Conservation (phyloP, 1,140 invertebrate species). For the Drosophila santomea region DNA sequence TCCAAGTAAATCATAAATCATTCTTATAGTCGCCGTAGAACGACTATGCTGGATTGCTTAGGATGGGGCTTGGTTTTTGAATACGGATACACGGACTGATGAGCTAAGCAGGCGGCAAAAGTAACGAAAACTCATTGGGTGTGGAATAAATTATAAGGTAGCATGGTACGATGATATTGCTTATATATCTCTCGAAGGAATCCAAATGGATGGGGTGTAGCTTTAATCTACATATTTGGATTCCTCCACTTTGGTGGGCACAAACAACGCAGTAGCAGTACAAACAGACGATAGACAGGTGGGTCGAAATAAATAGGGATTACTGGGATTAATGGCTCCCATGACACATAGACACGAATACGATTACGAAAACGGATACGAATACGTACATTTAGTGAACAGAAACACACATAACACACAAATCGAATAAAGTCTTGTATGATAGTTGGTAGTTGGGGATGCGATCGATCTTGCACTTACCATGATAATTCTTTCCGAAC, state of each 20-base stretch:
- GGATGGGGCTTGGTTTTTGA: not conserved
- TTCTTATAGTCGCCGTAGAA: not conserved
- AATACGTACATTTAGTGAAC: slow-evolving; percentile 18
- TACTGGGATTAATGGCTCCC: not conserved
- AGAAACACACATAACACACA: slow-evolving; percentile 30
- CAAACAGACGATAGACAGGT: slow-evolving; percentile 29
- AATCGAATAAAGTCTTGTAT: slow-evolving; percentile 27
- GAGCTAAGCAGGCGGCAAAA: not conserved
- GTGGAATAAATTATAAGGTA: slow-evolving; percentile 11
- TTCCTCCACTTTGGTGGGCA: slow-evolving; percentile 1
- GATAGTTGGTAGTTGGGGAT: slow-evolving; percentile 1
- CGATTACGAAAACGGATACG: not conserved
- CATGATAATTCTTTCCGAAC: slow-evolving; percentile 95
- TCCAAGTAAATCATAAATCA: not conserved
- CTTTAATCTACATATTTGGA: not conserved
- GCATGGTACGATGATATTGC: slow-evolving; percentile 1
- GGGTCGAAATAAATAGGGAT: not conserved
- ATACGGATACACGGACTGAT: slow-evolving; percentile 13
- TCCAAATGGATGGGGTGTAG: not conserved
- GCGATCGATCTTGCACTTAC: slow-evolving; percentile 85
- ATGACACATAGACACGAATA: slow-evolving; percentile 3
- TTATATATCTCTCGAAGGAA: not conserved
- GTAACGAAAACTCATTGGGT: not conserved
- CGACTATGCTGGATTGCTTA: not conserved
- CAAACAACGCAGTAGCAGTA: slow-evolving; percentile 4